phyloP scores from a whole-genome alignment of 2,888 invertebrate species.

The Catocala nupta region DNA sequence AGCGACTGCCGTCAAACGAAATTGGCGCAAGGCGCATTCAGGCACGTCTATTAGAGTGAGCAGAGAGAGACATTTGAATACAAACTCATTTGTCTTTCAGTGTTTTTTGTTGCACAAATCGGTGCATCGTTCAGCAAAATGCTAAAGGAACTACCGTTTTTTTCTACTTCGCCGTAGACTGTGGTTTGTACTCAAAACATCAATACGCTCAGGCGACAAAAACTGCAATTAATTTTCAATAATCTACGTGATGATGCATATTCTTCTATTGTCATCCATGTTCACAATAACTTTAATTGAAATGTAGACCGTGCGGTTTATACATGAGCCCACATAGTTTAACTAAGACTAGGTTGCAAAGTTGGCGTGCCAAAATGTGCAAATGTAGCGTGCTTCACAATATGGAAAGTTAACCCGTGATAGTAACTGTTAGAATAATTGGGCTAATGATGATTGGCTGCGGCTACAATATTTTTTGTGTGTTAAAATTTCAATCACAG shows the following conservation, averaged over 20 bases:
- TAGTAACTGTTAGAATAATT: slow-evolving; percentile 45
- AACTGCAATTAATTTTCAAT: slow-evolving; percentile 35
- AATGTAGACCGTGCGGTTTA: slow-evolving; percentile 21
- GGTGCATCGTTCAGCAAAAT: slow-evolving; percentile 34
- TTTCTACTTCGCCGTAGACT: background rate
- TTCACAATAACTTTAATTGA: slow-evolving; percentile 28
- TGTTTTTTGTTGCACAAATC: slow-evolving; percentile 45
- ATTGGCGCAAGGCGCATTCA: slow-evolving; percentile 79
- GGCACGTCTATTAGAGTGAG: slow-evolving; percentile 70
- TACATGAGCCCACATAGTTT: slow-evolving; percentile 14
- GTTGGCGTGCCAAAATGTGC: slow-evolving; percentile 22
- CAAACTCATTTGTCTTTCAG: slow-evolving; percentile 54
- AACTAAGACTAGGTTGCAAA: slow-evolving; percentile 21
- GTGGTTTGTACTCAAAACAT: slow-evolving; percentile 30
- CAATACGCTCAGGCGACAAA: slow-evolving; percentile 18
- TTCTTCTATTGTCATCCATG: slow-evolving; percentile 26
- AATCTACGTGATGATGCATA: slow-evolving; percentile 34
- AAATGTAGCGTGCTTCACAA: slow-evolving; percentile 29
- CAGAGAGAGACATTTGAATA: slow-evolving; percentile 64
- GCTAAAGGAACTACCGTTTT: slow-evolving; percentile 13
- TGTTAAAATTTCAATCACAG: slow-evolving; percentile 33
- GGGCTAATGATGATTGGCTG: slow-evolving; percentile 50
- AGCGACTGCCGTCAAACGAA: slow-evolving; percentile 81
- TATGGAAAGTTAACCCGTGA: slow-evolving; percentile 41
- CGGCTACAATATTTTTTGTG: slow-evolving; percentile 40